A percentile compares a stretch with the other conserved stretches of the same genome.
Conservation (phyloP, 2,113 vertebrate species). For the Narcine bancroftii region DNA sequence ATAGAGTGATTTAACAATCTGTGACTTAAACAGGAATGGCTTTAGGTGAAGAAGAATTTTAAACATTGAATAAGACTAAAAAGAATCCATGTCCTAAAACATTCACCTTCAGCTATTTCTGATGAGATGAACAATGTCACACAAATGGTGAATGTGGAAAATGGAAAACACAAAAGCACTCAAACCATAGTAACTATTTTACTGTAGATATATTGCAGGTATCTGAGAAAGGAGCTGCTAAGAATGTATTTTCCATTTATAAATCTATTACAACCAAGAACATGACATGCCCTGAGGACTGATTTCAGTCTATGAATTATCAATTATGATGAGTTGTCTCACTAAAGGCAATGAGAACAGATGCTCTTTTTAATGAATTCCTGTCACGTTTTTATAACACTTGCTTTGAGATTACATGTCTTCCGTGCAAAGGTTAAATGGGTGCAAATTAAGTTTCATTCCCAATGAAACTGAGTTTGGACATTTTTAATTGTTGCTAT, state of each 20-base stretch:
- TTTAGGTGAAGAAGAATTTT: background rate
- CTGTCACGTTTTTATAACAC: background rate
- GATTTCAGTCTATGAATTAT: background rate
- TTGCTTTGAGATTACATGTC: background rate
- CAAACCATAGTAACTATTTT: background rate
- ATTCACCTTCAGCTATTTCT: background rate
- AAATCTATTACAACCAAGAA: background rate
- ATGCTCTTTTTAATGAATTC: background rate
- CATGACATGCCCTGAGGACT: background rate
- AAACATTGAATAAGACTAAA: background rate
- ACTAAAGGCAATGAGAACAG: background rate
- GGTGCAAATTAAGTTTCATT: background rate
- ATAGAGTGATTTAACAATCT: background rate
- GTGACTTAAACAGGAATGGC: background rate
- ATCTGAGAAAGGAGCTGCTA: background rate
- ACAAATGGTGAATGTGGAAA: background rate
- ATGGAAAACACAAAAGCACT: background rate
- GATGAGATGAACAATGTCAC: background rate
- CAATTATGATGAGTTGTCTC: background rate
- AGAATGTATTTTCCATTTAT: background rate
- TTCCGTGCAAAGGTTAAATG: background rate
- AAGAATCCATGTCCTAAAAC: background rate
- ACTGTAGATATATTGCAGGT: background rate
- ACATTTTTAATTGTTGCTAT: background rate
- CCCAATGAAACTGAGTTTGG: background rate